A percentile compares a stretch with the other conserved stretches of the same genome.
phyloP scores from a whole-genome alignment of 2,797 vertebrate species.

The Cynodonichthys magdalenae region DNA sequence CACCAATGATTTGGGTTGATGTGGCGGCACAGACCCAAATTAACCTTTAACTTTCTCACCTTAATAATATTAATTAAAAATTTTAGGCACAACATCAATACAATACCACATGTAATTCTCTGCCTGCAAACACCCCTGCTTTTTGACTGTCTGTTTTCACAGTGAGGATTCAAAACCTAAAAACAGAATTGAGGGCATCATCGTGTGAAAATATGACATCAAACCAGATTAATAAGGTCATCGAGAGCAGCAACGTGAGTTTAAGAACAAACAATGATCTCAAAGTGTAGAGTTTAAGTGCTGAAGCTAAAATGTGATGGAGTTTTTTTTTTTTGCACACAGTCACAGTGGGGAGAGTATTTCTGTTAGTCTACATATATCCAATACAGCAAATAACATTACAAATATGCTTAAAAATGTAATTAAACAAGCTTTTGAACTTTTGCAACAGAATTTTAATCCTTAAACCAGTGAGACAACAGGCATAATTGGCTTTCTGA shows the following conservation, averaged over 20 bases:
- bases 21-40: slow-evolving; percentile 8
- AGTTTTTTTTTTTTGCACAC: slow-evolving; percentile 14
- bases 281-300: background rate
- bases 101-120: background rate
- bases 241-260: background rate
- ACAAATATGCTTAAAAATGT: slow-evolving; percentile 18
- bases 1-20: background rate
- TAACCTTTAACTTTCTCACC: no score
- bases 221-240: slow-evolving; percentile 15
- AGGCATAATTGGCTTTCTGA: slow-evolving; percentile 27
- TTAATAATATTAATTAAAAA: no score
- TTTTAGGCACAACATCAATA: slow-evolving; percentile 3
- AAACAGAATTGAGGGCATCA: slow-evolving; percentile 17
- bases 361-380: slow-evolving; percentile 24
- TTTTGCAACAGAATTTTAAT: slow-evolving; percentile 20
- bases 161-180: slow-evolving; percentile 43
- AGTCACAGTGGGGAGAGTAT: slow-evolving; percentile 48
- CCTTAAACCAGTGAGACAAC: slow-evolving; percentile 29
- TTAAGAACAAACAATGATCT: slow-evolving; percentile 28
- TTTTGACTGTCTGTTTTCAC: slow-evolving; percentile 43
- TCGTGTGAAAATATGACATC: slow-evolving; percentile 13
- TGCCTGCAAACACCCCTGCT: background rate
- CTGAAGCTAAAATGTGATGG: slow-evolving; percentile 26
- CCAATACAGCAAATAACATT: slow-evolving; percentile 18
- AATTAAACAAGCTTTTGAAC: slow-evolving; percentile 28